phyloP scores from a whole-genome alignment of 2,797 vertebrate genomes.

The Lerista edwardsae region DNA sequence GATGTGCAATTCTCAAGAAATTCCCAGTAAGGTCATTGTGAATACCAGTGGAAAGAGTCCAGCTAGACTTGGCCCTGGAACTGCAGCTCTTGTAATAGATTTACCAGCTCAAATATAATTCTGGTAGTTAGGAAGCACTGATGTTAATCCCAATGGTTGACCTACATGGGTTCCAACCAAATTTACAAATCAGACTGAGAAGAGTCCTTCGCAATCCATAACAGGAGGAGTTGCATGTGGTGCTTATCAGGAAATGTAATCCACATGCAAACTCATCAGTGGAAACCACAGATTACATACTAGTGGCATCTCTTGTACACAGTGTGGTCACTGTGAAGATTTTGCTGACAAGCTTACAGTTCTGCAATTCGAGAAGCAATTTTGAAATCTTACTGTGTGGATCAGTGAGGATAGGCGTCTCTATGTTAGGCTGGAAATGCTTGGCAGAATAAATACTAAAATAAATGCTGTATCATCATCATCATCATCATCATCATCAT shows the following conservation, averaged over 20 bases:
- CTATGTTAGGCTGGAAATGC: too few relatives aligned
- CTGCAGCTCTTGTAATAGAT: background rate
- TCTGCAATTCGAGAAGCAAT: background rate
- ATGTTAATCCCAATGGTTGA: background rate
- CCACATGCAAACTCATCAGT: slow-evolving; percentile 19
- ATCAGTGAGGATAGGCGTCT: too few relatives aligned
- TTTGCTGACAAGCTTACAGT: background rate
- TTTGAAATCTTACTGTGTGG: background rate
- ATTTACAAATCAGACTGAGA: slow-evolving; percentile 18
- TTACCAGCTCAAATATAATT: background rate
- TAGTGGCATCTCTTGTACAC: background rate
- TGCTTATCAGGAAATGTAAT: slow-evolving; percentile 7
- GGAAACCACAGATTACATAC: background rate
- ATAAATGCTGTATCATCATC: too few relatives aligned
- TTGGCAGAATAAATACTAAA: too few relatives aligned
- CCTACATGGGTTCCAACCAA: slow-evolving; percentile 6
- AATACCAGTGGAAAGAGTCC: background rate
- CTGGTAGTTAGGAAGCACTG: background rate
- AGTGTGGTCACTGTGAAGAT: fast-evolving
- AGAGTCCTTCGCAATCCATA: slow-evolving; percentile 11
- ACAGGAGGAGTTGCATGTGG: background rate
- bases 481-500: too few relatives aligned
- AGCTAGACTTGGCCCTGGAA: background rate
- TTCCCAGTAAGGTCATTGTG: background rate
- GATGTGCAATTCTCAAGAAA: background rate